These are phyloP conservation scores for Atrina japonica DNA, from an alignment of 2,888 invertebrate species.

Conservation along the genomic window DNA sequence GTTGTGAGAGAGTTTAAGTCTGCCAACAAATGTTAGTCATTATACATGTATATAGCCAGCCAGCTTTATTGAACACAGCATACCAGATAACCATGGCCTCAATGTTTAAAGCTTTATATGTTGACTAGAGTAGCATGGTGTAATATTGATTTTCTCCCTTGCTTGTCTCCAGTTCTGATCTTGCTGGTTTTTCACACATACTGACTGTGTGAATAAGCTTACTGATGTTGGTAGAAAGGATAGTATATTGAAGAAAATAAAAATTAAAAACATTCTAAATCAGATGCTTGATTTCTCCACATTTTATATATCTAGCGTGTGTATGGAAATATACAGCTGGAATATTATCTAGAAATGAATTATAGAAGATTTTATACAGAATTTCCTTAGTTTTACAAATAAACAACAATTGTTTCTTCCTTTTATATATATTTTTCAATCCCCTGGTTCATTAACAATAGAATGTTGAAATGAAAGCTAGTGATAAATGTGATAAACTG, in stretches of 20 bases:
- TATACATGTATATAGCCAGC: slow-evolving; percentile 12
- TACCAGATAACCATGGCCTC: slow-evolving; percentile 25
- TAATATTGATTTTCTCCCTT: slow-evolving; percentile 48
- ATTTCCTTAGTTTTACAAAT: not conserved
- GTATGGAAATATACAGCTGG: not conserved
- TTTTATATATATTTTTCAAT: not conserved
- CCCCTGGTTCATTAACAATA: not conserved
- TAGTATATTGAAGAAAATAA: too few species aligned
- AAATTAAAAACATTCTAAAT: too few species aligned
- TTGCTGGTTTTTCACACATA: slow-evolving; percentile 3
- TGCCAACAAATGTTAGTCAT: slow-evolving; percentile 29
- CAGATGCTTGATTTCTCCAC: too few species aligned
- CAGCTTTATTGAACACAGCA: slow-evolving; percentile 30
- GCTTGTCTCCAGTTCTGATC: slow-evolving; percentile 21
- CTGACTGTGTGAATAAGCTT: too few species aligned
- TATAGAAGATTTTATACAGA: not conserved
- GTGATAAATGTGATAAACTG: slow-evolving; percentile 19
- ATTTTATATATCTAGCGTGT: too few species aligned
- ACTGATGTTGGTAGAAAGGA: too few species aligned
- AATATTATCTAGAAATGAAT: slow-evolving; percentile 16
- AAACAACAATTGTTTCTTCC: not conserved
- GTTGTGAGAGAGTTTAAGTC: slow-evolving; percentile 2
- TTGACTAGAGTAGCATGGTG: slow-evolving; percentile 30
- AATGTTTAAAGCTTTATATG: slow-evolving; percentile 16
- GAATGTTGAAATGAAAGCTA: slow-evolving; percentile 28